A percentile compares a stretch with the other conserved stretches of the same genome.
Evolutionary conservation across 1,140 invertebrate genomes (phyloP).

Genomic region (Lepidurus apus): DNA sequence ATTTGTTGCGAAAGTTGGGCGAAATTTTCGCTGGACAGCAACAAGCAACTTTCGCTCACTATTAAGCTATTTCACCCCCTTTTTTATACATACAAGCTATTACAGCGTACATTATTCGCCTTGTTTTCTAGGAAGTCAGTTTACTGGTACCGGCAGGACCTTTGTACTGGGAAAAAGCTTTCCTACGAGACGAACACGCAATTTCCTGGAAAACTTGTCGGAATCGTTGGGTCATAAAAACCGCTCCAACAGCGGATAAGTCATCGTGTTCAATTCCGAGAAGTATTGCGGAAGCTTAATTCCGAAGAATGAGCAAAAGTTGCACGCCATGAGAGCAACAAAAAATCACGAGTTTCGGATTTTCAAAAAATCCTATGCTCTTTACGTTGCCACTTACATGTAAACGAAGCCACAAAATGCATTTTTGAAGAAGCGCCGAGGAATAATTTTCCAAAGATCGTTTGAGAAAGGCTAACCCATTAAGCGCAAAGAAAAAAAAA

Average conservation of each 20-base stretch:
- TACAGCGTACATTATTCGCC: background rate
- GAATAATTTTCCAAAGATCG: background rate
- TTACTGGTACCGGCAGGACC: background rate
- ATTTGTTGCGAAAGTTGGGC: background rate
- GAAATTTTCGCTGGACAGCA: background rate
- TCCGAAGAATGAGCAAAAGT: no score
- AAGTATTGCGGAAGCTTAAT: background rate
- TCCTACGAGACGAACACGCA: background rate
- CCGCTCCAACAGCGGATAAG: background rate
- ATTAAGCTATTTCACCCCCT: background rate
- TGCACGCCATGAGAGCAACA: no score
- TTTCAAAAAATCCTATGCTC: no score
- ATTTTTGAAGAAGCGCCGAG: background rate
- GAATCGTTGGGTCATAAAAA: background rate
- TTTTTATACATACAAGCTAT: background rate
- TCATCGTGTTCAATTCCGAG: background rate
- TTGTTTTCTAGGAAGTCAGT: background rate
- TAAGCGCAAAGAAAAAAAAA: constrained; percentile 12
- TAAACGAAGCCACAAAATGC: no score
- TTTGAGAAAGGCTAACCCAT: constrained; percentile 8
- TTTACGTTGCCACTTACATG: no score
- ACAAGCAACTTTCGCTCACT: background rate
- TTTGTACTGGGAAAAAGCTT: background rate
- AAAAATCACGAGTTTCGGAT: no score
- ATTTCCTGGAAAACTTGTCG: background rate